Evolutionary conservation across 2,888 invertebrate genomes (phyloP).

Genomic region (Spodoptera littoralis): DNA sequence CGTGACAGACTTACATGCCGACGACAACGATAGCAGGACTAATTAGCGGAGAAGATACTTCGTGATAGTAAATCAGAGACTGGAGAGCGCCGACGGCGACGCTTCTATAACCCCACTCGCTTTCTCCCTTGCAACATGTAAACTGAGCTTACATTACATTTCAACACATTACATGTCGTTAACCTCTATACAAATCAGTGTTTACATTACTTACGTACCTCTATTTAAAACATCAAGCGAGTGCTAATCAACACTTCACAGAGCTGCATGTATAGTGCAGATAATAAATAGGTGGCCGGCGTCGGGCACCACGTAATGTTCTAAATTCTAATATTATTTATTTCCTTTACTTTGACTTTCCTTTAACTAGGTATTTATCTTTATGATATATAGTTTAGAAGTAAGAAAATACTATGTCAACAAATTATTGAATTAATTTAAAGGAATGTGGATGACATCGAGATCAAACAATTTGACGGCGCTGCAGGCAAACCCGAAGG

Average conservation of each 20-base stretch:
- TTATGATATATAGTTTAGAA: not conserved
- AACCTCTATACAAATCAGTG: slow-evolving; percentile 68
- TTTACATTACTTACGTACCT: slow-evolving; percentile 62
- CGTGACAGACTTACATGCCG: slow-evolving; percentile 64
- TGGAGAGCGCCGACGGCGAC: slow-evolving; percentile 37
- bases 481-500: slow-evolving; percentile 49
- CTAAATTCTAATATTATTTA: slow-evolving; percentile 27
- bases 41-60: slow-evolving; percentile 64
- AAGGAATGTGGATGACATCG: slow-evolving; percentile 50
- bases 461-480: slow-evolving; percentile 68
- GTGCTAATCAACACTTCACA: slow-evolving; percentile 64
- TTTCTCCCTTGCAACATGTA: slow-evolving; percentile 65
- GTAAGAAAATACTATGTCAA: slow-evolving; percentile 13
- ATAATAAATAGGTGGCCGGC: slow-evolving; percentile 41
- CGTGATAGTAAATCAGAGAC: slow-evolving; percentile 30
- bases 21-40: slow-evolving; percentile 67
- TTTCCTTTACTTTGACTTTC: slow-evolving; percentile 7
- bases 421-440: slow-evolving; percentile 56
- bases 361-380: too few species aligned
- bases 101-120: slow-evolving; percentile 58
- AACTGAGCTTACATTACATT: slow-evolving; percentile 61
- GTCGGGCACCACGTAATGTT: slow-evolving; percentile 28
- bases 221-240: slow-evolving; percentile 60
- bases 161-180: slow-evolving; percentile 66
- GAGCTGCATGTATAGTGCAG: slow-evolving; percentile 55